Conservation (phyloP, 2,888 invertebrate genomes). For the Teleiodes luculella region DNA sequence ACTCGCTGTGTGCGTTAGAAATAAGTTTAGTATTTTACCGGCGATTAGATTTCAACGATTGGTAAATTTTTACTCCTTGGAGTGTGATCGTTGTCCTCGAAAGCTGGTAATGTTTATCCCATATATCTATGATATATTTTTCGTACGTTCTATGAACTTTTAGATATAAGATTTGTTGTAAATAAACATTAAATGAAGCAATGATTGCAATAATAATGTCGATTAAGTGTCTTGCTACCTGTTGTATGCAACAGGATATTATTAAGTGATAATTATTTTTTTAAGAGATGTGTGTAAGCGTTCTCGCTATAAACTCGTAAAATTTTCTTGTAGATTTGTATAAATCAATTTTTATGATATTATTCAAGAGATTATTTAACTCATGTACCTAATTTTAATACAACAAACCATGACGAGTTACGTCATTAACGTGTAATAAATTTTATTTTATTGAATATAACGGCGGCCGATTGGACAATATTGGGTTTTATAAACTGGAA, state of each 20-base stretch:
- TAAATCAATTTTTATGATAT: conserved; percentile 7
- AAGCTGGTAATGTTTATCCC: conserved; percentile 90
- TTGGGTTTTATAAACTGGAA: conserved; percentile 36
- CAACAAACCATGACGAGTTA: conserved; percentile 28
- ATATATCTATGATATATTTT: conserved; percentile 99
- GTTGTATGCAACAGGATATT: not conserved
- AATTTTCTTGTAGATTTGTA: conserved; percentile 8
- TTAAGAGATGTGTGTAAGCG: conserved; percentile 6
- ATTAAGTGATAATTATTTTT: conserved; percentile 1
- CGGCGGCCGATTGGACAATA: conserved; percentile 27
- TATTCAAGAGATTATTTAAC: conserved; percentile 14
- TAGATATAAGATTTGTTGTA: conserved; percentile 62
- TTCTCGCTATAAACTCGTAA: not conserved
- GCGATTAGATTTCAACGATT: conserved; percentile 51
- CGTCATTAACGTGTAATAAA: conserved; percentile 14
- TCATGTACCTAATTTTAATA: not conserved
- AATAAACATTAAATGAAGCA: conserved; percentile 34
- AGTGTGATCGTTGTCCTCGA: conserved; percentile 45
- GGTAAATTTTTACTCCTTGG: conserved; percentile 2
- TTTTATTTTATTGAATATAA: not conserved
- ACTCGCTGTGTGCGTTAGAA: conserved; percentile 54
- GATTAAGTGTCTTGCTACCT: conserved; percentile 16
- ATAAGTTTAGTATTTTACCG: conserved; percentile 67
- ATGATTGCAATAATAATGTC: conserved; percentile 23
- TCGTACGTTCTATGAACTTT: conserved; percentile 97